Evolutionary conservation across 2,888 invertebrate species (phyloP).

Genomic region (Encarsia formosa): DNA sequence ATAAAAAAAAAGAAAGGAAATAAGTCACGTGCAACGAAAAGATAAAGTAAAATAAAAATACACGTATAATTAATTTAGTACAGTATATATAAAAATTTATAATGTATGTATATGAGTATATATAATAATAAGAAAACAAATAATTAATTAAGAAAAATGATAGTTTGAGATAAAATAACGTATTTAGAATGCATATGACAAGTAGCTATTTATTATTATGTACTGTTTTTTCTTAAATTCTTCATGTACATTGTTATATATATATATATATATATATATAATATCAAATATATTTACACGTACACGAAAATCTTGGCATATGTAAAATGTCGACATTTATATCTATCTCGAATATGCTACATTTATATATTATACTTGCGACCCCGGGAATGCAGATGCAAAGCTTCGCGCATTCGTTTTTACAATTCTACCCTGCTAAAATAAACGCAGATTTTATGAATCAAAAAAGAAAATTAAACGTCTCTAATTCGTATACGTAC

Average conservation of each 20-base stretch:
- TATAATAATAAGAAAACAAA: constrained; percentile 27
- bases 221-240: constrained; percentile 43
- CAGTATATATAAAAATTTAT: constrained; percentile 28
- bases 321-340: constrained; percentile 39
- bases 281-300: constrained; percentile 35
- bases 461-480: constrained; percentile 12
- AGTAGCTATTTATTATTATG: constrained; percentile 49
- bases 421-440: constrained; percentile 20
- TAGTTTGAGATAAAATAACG: constrained; percentile 38
- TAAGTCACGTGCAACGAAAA: constrained; percentile 46
- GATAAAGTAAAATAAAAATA: constrained; percentile 35
- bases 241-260: constrained; percentile 43
- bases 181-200: constrained; percentile 41
- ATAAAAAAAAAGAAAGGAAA: too few species aligned
- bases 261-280: constrained; percentile 32
- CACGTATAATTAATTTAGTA: constrained; percentile 35
- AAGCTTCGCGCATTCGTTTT: constrained; percentile 38
- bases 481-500: constrained; percentile 17
- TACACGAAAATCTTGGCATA: constrained; percentile 36
- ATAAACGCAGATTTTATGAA: too few species aligned
- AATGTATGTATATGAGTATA: constrained; percentile 32
- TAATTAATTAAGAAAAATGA: too few species aligned
- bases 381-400: constrained; percentile 48
- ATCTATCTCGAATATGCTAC: constrained; percentile 42
- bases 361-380: constrained; percentile 38